phyloP scores from a whole-genome alignment of 1,140 invertebrate species.

The Antheraea mylitta region DNA sequence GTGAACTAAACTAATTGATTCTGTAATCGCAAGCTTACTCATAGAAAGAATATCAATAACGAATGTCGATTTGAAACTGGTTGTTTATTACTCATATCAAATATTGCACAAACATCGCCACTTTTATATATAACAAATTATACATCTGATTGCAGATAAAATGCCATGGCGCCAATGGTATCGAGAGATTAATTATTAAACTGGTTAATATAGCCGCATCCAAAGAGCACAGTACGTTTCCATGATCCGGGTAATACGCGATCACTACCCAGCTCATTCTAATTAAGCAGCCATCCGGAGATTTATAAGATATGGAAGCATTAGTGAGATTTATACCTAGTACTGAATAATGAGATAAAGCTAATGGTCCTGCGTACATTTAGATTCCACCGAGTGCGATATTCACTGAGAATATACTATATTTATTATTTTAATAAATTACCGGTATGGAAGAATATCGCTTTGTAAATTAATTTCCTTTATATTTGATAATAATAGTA shows the following conservation, averaged over 20 bases:
- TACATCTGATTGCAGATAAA: no score
- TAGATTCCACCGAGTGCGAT: constrained; percentile 24
- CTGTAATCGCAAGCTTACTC: no score
- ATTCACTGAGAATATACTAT: constrained; percentile 24
- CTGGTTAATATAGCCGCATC: neutral
- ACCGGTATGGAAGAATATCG: neutral
- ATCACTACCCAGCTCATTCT: constrained; percentile 45
- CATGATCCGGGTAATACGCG: neutral
- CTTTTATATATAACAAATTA: no score
- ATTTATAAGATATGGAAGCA: constrained; percentile 73
- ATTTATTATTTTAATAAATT: neutral
- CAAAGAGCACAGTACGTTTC: neutral
- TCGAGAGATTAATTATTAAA: no score
- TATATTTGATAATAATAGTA: neutral
- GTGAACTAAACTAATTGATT: no score
- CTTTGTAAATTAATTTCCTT: neutral
- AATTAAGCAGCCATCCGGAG: constrained; percentile 65
- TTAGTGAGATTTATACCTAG: constrained; percentile 68
- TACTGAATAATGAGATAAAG: constrained; percentile 63
- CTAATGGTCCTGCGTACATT: constrained; percentile 51
- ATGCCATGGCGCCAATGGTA: no score
- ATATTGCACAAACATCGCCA: no score
- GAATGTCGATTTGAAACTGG: no score
- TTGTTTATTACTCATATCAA: no score
- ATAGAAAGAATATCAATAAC: no score